Evolutionary conservation across 2,113 vertebrate species (phyloP).

Genomic region (Candoia aspera): DNA sequence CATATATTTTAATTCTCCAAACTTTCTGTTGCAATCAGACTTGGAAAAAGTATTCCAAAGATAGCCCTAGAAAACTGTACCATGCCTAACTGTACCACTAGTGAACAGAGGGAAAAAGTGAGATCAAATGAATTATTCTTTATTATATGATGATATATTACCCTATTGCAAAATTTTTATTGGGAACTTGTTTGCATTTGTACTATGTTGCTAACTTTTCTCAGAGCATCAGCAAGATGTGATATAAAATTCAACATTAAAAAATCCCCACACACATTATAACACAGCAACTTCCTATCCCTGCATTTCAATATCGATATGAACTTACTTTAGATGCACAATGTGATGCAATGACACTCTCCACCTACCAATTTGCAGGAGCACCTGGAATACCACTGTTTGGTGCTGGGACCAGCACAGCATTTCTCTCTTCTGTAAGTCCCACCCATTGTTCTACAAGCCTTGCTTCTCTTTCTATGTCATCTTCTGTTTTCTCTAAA

Average conservation of each 20-base stretch:
- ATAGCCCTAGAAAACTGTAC: neutral
- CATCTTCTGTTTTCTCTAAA: slow-evolving; percentile 91
- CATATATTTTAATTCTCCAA: neutral
- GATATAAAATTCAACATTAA: neutral
- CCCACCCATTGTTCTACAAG: slow-evolving; percentile 98
- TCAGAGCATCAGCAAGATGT: neutral
- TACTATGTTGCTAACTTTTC: neutral
- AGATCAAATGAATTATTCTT: neutral
- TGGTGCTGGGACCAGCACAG: slow-evolving; percentile 91
- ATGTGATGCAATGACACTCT: slow-evolving; percentile 23
- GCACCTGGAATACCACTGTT: slow-evolving; percentile 94
- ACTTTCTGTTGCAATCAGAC: neutral
- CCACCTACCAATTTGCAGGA: slow-evolving; percentile 88
- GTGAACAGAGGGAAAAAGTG: neutral
- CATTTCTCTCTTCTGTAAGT: slow-evolving; percentile 95
- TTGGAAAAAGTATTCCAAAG: neutral
- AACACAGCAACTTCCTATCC: neutral
- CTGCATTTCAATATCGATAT: neutral
- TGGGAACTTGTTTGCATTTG: neutral
- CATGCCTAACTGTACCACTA: neutral
- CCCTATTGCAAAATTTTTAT: neutral
- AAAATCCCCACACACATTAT: neutral
- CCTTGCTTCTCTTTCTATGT: slow-evolving; percentile 89
- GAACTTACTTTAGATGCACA: neutral
- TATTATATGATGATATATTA: neutral